These are phyloP conservation scores for Trachymyrmex cornetzi DNA, from an alignment of 1,140 invertebrate genomes.

Conservation along the genomic window DNA sequence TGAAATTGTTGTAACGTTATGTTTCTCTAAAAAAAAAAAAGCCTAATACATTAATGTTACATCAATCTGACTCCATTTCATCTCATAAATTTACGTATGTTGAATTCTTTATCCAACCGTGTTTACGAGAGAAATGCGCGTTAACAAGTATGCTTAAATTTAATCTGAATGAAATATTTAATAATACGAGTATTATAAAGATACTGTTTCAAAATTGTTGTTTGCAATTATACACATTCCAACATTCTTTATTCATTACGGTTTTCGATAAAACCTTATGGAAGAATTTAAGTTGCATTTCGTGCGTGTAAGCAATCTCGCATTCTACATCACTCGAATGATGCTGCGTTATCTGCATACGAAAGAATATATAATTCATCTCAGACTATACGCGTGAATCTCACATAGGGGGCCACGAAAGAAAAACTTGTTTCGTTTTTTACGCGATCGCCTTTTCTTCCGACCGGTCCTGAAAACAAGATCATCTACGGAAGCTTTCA, in stretches of 20 bases:
- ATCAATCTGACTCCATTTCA: neutral
- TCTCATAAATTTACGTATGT: neutral
- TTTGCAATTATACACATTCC: neutral
- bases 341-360: constrained; percentile 17
- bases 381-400: constrained; percentile 43
- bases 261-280: neutral
- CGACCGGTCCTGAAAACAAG: constrained; percentile 39
- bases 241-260: neutral
- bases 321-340: constrained; percentile 4
- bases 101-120: neutral
- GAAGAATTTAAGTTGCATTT: constrained; percentile 14
- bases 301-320: neutral
- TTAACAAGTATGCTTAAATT: neutral
- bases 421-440: constrained; percentile 61
- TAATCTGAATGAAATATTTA: neutral
- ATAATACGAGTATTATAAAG: neutral
- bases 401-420: constrained; percentile 62
- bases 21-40: neutral
- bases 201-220: neutral
- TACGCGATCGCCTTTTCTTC: neutral
- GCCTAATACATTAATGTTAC: neutral
- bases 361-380: constrained; percentile 35
- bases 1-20: neutral
- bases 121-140: neutral
- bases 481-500: neutral